Conservation (phyloP, 2,113 vertebrate species). For the Semnornis frantzii region DNA sequence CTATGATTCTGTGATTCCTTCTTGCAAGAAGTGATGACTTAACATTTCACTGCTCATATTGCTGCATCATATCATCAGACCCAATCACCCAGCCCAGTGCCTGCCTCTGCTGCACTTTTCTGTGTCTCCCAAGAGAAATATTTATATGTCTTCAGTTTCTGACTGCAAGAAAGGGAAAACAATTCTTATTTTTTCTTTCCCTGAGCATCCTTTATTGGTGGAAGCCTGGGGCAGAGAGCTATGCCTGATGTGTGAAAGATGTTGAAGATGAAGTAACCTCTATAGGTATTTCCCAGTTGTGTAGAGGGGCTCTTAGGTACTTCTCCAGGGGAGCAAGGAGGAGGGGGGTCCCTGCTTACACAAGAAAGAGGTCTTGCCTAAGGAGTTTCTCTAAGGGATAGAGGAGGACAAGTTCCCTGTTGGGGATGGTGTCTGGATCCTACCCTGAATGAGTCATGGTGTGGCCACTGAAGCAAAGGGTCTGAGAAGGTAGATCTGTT, state of each 20-base stretch:
- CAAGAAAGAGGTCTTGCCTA: background rate
- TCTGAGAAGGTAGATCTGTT: background rate
- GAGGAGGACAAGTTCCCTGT: background rate
- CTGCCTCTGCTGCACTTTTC: background rate
- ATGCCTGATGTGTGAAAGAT: background rate
- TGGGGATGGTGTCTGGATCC: background rate
- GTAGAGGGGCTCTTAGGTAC: background rate
- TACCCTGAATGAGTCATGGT: fast-evolving
- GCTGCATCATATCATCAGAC: background rate
- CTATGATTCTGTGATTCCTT: background rate
- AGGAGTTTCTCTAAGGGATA: background rate
- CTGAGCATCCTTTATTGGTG: background rate
- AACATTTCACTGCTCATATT: background rate
- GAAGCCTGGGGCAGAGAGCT: background rate
- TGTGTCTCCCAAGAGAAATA: background rate
- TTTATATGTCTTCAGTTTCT: background rate
- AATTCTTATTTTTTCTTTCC: background rate
- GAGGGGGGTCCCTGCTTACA: background rate
- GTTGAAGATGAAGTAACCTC: background rate
- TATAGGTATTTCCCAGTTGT: background rate
- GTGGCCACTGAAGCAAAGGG: background rate
- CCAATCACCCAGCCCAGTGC: fast-evolving
- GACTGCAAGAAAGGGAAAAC: background rate
- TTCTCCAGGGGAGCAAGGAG: background rate
- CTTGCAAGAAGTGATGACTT: background rate